Evolutionary conservation across 2,113 vertebrate genomes (phyloP).

Genomic region (Morone saxatilis): DNA sequence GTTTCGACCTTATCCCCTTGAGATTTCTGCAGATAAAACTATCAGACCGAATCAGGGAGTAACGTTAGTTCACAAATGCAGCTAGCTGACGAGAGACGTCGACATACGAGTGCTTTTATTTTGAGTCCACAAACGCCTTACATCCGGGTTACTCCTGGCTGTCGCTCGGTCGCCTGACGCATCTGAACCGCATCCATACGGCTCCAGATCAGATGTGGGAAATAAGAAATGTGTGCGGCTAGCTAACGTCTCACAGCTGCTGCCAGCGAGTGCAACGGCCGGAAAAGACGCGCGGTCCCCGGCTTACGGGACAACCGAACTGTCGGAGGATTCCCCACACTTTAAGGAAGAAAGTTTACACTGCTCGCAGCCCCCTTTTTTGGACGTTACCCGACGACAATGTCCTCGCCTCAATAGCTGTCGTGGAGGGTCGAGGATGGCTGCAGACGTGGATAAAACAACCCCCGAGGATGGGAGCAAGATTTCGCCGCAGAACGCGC

Average conservation of each 20-base stretch:
- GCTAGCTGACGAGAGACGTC: too few relatives aligned
- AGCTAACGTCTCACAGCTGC: slow-evolving; percentile 43
- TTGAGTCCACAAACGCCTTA: accelerated
- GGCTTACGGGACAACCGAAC: not conserved
- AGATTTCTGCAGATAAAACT: too few relatives aligned
- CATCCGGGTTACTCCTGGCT: not conserved
- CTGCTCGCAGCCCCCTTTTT: not conserved
- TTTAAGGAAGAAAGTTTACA: slow-evolving; percentile 9
- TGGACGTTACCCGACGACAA: slow-evolving; percentile 4
- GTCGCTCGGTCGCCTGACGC: not conserved
- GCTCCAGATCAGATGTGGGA: slow-evolving; percentile 45
- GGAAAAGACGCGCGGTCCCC: slow-evolving; percentile 7
- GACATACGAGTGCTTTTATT: slow-evolving; percentile 29
- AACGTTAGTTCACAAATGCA: too few relatives aligned
- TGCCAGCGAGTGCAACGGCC: slow-evolving; percentile 24
- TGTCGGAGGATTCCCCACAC: not conserved
- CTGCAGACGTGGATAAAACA: slow-evolving; percentile 83
- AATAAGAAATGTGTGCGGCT: slow-evolving; percentile 51
- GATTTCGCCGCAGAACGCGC: slow-evolving; percentile 17
- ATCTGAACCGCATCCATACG: slow-evolving; percentile 34
- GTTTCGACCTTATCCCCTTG: too few relatives aligned
- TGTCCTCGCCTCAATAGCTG: slow-evolving; percentile 56
- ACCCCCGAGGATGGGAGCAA: slow-evolving; percentile 29
- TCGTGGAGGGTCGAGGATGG: slow-evolving; percentile 74
- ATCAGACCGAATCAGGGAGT: too few relatives aligned